Evolutionary conservation across 2,888 invertebrate species (phyloP).

Genomic region (Merodon equestris): DNA sequence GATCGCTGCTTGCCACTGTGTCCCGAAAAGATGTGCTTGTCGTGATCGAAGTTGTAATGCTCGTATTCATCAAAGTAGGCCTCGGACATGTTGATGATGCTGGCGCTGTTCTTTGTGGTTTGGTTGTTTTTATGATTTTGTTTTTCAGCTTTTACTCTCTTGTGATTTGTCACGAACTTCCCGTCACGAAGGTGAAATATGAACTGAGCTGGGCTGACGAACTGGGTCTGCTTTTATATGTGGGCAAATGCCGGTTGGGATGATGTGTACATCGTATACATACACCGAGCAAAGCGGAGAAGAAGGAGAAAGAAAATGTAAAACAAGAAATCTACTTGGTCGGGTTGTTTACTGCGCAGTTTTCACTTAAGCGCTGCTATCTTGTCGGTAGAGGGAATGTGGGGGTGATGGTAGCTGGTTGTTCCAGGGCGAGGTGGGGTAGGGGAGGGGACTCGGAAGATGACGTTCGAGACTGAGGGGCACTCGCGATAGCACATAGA

Average conservation of each 20-base stretch:
- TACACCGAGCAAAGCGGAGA: neutral
- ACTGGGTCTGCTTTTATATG: constrained; percentile 51
- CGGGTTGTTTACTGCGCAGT: constrained; percentile 64
- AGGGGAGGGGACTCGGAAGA: neutral
- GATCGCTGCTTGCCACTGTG: constrained; percentile 94
- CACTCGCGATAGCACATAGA: constrained; percentile 39
- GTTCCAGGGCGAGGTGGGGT: neutral
- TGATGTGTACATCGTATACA: constrained; percentile 16
- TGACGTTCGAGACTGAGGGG: constrained; percentile 50
- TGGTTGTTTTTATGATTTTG: constrained; percentile 10
- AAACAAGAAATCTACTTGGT: constrained; percentile 18
- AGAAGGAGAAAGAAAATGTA: constrained; percentile 23
- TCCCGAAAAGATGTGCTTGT: constrained; percentile 91
- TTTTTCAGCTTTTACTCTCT: constrained; percentile 17
- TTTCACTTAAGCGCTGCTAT: constrained; percentile 47
- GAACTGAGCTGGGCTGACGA: constrained; percentile 47
- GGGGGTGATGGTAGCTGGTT: neutral
- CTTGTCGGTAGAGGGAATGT: constrained; percentile 7
- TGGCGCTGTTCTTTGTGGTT: constrained; percentile 10
- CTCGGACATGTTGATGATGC: constrained; percentile 84
- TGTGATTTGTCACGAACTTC: constrained; percentile 47
- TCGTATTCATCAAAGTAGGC: constrained; percentile 94
- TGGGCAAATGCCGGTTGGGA: constrained; percentile 44
- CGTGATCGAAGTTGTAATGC: constrained; percentile 95
- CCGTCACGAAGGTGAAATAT: constrained; percentile 57